These are phyloP conservation scores for Limnephilus marmoratus DNA, from an alignment of 2,888 invertebrate species.

Conservation along the genomic window DNA sequence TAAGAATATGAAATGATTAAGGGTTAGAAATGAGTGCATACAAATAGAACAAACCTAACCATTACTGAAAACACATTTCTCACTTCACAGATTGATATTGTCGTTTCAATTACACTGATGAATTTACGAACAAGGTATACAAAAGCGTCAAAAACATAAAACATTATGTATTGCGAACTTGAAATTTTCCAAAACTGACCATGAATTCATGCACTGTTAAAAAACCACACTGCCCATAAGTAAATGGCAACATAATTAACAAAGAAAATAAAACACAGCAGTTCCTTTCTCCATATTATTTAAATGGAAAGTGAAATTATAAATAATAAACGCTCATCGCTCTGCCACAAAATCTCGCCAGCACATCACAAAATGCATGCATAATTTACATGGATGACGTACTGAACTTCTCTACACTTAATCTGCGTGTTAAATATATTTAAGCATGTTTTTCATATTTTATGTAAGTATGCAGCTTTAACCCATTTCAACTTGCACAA, in stretches of 20 bases:
- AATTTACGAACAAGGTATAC: slow-evolving; percentile 27
- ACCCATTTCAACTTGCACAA: background rate
- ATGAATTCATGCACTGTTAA: slow-evolving; percentile 29
- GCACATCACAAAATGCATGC: slow-evolving; percentile 31
- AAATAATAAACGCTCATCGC: slow-evolving; percentile 21
- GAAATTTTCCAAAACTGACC: slow-evolving; percentile 28
- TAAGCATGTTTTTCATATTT: background rate
- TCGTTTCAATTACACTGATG: slow-evolving; percentile 9
- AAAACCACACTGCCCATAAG: slow-evolving; percentile 31
- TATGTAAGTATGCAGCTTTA: background rate
- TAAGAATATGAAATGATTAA: background rate
- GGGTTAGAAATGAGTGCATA: slow-evolving; percentile 6
- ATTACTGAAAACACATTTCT: slow-evolving; percentile 42
- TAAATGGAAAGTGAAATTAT: slow-evolving; percentile 44
- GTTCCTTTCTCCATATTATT: slow-evolving; percentile 44
- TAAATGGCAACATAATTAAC: slow-evolving; percentile 38
- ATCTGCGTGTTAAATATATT: background rate
- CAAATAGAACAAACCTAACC: slow-evolving; percentile 37
- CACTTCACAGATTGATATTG: slow-evolving; percentile 17
- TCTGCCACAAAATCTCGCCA: slow-evolving; percentile 17
- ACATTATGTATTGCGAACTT: slow-evolving; percentile 13
- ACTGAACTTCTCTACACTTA: background rate
- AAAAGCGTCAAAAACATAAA: slow-evolving; percentile 11
- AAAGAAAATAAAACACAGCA: background rate
- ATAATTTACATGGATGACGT: slow-evolving; percentile 9